Evolutionary conservation across 2,797 vertebrate genomes (phyloP), one percentile per base, ranked within the genome.

Genomic region (Thalassophryne amazonica): DNA sequence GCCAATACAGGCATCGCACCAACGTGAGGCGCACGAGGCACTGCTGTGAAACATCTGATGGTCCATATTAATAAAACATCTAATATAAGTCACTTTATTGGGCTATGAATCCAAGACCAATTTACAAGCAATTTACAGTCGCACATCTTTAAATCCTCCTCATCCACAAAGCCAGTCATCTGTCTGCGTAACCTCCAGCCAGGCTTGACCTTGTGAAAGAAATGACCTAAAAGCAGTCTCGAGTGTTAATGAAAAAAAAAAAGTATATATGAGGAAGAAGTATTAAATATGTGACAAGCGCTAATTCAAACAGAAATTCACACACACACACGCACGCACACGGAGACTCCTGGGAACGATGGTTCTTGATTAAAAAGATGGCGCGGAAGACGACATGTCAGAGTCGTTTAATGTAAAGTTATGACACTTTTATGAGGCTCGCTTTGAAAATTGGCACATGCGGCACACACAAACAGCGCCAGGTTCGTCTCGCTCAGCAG

Each of bases 351-450:
- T 24, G 59, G 70, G 80, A 80, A 40, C 42, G 36, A 79, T 78
- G 61, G 63, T 68, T 82, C 77, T 86, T 88, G 80, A 88, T 88
- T 83, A 86, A 81, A 49, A 62, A 38, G 33, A 22, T 52, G 30
- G 45, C 14, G 49, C 8, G 13, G 68, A 40, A 41, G 77, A 63
- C 18, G 49, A 41, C 69, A 52, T 17, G 70, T 83, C 78, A 77
- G 62, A 80, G 70, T 75, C 39, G 34, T 80, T 88, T 81, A 85
- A 69, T 3, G 58, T 73, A 40, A 81, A 82, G 67, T 80, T 78
- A 71, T 81, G 80, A 76, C 77, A 80, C 53, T 80, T 84, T 85
- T 73, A 81, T 80, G 76, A 79, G 55, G 49, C 41, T 36, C 73
- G 54, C 59, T 76, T 63, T 74, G 50, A 50, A 75, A 76, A 76